Conservation (phyloP, 2,888 invertebrate species). For the Teinopalpus imperialis region DNA sequence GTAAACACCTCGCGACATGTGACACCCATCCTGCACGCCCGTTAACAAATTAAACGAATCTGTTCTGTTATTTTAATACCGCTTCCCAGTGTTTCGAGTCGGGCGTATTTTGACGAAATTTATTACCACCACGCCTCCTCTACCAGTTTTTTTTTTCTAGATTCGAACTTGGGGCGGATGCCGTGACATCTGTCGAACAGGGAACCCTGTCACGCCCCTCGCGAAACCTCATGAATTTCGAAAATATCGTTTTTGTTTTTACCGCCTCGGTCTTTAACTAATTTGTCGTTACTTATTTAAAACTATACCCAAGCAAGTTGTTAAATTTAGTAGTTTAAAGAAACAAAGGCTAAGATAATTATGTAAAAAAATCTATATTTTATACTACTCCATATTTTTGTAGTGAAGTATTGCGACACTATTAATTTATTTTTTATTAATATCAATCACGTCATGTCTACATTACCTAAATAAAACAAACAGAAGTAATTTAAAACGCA, state of each 20-base stretch:
- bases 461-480: too few species aligned
- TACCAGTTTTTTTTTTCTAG: constrained; percentile 56
- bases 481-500: too few species aligned
- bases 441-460: too few species aligned
- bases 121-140: constrained; percentile 79
- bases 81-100: constrained; percentile 70
- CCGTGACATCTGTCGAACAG: constrained; percentile 71
- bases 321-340: too few species aligned
- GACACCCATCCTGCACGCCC: constrained; percentile 74
- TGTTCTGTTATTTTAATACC: constrained; percentile 81
- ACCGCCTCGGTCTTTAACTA: constrained; percentile 16
- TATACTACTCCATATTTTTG: too few species aligned
- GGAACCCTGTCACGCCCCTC: constrained; percentile 64
- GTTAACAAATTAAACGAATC: constrained; percentile 81
- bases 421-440: too few species aligned
- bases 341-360: too few species aligned
- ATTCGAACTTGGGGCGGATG: constrained; percentile 60
- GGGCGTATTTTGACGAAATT: constrained; percentile 81
- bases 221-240: constrained; percentile 48
- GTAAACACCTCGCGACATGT: constrained; percentile 66
- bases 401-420: background rate
- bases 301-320: too few species aligned
- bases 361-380: too few species aligned
- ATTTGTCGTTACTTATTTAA: background rate
- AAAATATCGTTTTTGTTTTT: constrained; percentile 45